Conservation (phyloP, 2,797 vertebrate genomes). For the Pangasius larnaudii region DNA sequence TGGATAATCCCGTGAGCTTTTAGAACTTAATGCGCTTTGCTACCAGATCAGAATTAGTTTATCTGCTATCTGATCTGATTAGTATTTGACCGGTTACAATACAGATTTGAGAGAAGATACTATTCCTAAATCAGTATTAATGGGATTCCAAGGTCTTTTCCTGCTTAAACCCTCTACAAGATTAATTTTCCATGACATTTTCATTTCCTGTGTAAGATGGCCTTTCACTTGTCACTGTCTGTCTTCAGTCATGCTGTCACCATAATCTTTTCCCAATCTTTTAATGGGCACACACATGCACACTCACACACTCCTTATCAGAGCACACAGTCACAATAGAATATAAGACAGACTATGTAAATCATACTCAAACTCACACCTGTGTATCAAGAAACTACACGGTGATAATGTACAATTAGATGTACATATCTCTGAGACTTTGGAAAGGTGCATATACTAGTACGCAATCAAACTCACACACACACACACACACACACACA, state of each 20-base stretch:
- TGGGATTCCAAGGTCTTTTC: background rate
- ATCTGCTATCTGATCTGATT: background rate
- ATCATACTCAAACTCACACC: background rate
- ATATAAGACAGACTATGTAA: background rate
- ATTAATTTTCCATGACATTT: slow-evolving; percentile 72
- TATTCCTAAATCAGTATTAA: slow-evolving; percentile 45
- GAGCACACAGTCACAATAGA: slow-evolving; percentile 7
- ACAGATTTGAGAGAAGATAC: slow-evolving; percentile 21
- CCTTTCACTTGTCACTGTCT: slow-evolving; percentile 72
- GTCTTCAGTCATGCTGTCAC: slow-evolving; percentile 66
- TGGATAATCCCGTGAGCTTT: background rate
- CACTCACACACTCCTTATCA: slow-evolving; percentile 35
- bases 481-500: no score
- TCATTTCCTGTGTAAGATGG: slow-evolving; percentile 73
- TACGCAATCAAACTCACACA: background rate
- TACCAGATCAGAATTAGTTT: background rate
- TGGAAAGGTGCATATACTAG: background rate
- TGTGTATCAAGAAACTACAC: background rate
- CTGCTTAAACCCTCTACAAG: slow-evolving; percentile 56
- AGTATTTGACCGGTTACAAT: background rate
- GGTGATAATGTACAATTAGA: background rate
- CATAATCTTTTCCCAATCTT: slow-evolving; percentile 62
- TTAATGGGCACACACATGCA: slow-evolving; percentile 1
- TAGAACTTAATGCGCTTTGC: slow-evolving; percentile 16
- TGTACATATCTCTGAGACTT: background rate